Evolutionary conservation across 2,113 vertebrate genomes (phyloP).

Genomic region (Aix galericulata): DNA sequence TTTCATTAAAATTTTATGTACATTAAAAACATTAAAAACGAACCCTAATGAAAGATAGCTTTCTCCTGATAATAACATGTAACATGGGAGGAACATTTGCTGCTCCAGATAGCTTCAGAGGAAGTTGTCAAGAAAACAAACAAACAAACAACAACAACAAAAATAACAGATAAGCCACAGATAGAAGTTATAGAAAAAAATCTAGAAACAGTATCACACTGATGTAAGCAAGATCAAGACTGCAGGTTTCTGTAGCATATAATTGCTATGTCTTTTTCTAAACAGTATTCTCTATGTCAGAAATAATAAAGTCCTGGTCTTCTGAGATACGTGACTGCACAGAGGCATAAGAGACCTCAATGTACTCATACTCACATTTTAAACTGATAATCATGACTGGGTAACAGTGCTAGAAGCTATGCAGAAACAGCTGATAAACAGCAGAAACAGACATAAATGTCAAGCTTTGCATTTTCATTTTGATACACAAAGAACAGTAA

Average conservation of each 20-base stretch:
- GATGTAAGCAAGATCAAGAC: background rate
- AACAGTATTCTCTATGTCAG: background rate
- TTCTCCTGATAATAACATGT: background rate
- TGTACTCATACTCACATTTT: background rate
- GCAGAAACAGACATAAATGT: conserved; percentile 44
- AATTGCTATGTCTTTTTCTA: background rate
- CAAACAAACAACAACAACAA: background rate
- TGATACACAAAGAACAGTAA: conserved; percentile 2
- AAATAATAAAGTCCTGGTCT: background rate
- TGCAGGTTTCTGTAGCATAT: background rate
- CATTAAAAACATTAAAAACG: background rate
- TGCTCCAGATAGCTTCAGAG: background rate
- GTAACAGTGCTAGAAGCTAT: conserved; percentile 15
- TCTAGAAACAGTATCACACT: background rate
- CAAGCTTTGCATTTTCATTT: conserved; percentile 57
- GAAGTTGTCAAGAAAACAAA: background rate
- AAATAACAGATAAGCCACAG: background rate
- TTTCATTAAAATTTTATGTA: background rate
- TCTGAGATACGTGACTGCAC: background rate
- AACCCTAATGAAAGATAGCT: background rate
- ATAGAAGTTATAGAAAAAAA: background rate
- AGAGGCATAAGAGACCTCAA: background rate
- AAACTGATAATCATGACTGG: background rate
- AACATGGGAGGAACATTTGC: background rate
- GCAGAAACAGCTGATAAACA: conserved; percentile 45